Percentiles rank a stretch among this genome's conserved stretches.
Evolutionary conservation across 2,113 vertebrate species (phyloP).

Genomic region (Saimiri boliviensis): DNA sequence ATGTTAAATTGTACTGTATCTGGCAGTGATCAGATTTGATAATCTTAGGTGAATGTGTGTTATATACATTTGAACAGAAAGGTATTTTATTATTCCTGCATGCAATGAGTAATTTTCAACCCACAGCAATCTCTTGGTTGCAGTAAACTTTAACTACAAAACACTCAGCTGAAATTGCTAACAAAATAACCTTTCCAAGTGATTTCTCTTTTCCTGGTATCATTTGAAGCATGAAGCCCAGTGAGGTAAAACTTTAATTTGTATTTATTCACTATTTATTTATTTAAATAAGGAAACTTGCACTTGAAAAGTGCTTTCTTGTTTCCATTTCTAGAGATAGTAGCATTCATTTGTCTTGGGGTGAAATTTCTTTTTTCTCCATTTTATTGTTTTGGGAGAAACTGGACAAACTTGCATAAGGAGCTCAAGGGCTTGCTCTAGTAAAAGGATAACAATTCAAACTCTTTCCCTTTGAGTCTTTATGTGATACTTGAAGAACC

Average conservation of each 20-base stretch:
- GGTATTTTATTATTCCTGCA: conserved; percentile 50
- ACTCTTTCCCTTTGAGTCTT: background rate
- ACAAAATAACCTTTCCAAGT: conserved; percentile 53
- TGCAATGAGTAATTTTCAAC: conserved; percentile 51
- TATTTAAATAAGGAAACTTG: conserved; percentile 19
- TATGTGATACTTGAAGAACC: background rate
- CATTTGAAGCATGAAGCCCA: background rate
- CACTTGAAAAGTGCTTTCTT: background rate
- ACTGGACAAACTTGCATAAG: background rate
- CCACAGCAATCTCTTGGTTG: background rate
- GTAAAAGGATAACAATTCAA: background rate
- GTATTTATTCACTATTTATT: background rate
- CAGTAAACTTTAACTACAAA: conserved; percentile 43
- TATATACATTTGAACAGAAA: background rate
- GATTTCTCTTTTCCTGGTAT: conserved; percentile 11
- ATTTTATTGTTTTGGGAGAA: background rate
- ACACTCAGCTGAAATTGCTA: conserved; percentile 13
- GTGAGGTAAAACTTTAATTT: conserved; percentile 54
- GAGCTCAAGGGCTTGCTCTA: background rate
- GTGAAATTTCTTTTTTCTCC: background rate
- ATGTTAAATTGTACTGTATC: conserved; percentile 63
- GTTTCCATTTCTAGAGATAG: background rate
- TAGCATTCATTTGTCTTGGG: background rate
- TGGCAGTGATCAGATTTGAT: conserved; percentile 42
- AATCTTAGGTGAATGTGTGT: conserved; percentile 30